Evolutionary conservation across 1,140 invertebrate genomes (phyloP), one percentile per base, ranked within the genome.

Genomic region (Aricia agestis): DNA sequence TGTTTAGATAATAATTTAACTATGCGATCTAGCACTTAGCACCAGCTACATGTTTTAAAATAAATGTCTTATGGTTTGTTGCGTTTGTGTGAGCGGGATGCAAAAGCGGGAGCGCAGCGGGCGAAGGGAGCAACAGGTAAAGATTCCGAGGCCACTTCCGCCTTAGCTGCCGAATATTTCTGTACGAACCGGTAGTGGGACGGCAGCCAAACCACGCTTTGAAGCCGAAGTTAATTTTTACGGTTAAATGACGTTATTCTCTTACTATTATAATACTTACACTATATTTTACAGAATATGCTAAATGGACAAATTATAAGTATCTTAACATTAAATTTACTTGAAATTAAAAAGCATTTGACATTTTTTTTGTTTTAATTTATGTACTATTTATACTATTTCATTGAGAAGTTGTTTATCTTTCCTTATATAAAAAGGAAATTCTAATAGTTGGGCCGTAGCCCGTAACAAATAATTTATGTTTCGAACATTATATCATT

Each of bases 141-240:
- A 91, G 89, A 91, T 91, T 89, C 89, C 89, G 89, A 91, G 89
- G 87, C 87, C 89, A 91, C 89, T 91, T 91, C 89, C 89, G 89
- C 87, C 89, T 91, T 89, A 82, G 87, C 87, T 89, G 89, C 87
- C 89, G 87, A 91, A 91, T 91, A 91, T 91, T 90, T 91, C 87
- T 91, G 87, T 90, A 88, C 83, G 84, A 90, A 91, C 89, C 87
- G 89, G 89, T 91, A 91, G 89, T 91, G 86, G 86, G 87, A 82
- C 81, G 80, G 78, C 82, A 75, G 87, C 87, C 89, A 89, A 82
- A 76, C 79, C 80, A 76, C 78, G 71, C 74, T 52, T 36, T 36
- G 6, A 6, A 36, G 36, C 36, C 9, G 36, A 36, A 36, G 36
- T 36, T 36, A 81, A 59, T 15, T 74, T 67, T 67, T 68, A 74